phyloP scores from a whole-genome alignment of 2,113 vertebrate species.

The Brachypteracias leptosomus region DNA sequence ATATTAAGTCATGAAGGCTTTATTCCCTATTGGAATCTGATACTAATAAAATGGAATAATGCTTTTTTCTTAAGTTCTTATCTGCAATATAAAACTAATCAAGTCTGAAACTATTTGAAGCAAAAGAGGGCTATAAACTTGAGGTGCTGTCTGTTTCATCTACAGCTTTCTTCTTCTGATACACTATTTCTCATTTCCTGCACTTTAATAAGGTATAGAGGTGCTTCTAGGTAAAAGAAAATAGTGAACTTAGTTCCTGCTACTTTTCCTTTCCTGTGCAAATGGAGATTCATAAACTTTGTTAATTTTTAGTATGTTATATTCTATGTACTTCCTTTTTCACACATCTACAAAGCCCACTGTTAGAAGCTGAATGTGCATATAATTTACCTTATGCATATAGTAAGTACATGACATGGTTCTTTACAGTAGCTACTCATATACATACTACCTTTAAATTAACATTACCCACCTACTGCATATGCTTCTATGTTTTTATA shows the following conservation, averaged over 20 bases:
- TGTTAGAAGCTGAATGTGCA: background rate
- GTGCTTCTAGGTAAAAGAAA: background rate
- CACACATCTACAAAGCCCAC: background rate
- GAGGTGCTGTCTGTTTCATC: background rate
- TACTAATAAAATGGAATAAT: slow-evolving; percentile 66
- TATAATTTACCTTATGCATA: background rate
- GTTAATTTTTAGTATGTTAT: background rate
- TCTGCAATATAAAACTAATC: slow-evolving; percentile 50
- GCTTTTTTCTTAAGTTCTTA: slow-evolving; percentile 53
- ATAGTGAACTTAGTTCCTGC: background rate
- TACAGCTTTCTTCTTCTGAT: background rate
- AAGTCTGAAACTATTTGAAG: slow-evolving; percentile 24
- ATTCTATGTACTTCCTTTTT: background rate
- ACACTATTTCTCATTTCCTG: background rate
- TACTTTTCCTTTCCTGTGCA: background rate
- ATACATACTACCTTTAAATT: background rate
- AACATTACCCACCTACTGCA: background rate
- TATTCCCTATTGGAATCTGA: slow-evolving; percentile 57
- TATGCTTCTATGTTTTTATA: background rate
- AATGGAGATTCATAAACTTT: background rate
- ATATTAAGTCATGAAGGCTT: slow-evolving; percentile 51
- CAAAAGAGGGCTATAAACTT: background rate
- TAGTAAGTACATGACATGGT: background rate
- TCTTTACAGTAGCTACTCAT: background rate
- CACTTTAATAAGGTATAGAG: background rate